Conservation (phyloP, 2,888 invertebrate species). For the Sepioteuthis lessoniana region DNA sequence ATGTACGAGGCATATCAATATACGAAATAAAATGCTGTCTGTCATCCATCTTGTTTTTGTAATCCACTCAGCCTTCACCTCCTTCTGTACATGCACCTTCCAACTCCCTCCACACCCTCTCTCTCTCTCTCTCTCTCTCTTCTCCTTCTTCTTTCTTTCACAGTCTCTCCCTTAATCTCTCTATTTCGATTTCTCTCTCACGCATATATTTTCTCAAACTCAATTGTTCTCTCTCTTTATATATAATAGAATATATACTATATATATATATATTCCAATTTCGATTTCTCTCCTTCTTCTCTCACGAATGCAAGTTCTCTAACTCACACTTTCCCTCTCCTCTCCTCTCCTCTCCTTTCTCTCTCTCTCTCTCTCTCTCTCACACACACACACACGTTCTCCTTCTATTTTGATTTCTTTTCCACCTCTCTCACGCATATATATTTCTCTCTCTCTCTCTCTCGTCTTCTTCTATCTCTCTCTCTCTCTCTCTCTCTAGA, state of each 20-base stretch:
- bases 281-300: neutral
- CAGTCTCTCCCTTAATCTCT: neutral
- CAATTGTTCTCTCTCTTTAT: rapidly evolving
- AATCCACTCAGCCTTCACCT: neutral
- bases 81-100: neutral
- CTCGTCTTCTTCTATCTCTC: no score
- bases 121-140: neutral
- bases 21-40: slow-evolving; percentile 11
- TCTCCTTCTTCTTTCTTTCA: neutral
- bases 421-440: no score
- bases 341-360: no score
- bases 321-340: no score
- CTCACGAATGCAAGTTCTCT: no score
- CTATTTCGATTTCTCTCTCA: neutral
- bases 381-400: no score
- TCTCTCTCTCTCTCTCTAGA: no score
- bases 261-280: neutral
- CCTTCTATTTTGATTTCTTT: no score
- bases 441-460: no score
- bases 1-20: slow-evolving; percentile 33
- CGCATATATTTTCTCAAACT: neutral
- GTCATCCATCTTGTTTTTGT: neutral
- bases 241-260: neutral
- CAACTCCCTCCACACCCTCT: neutral
- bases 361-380: no score